phyloP scores from a whole-genome alignment of 1,140 invertebrate species.

The Drosophila kanapiae region DNA sequence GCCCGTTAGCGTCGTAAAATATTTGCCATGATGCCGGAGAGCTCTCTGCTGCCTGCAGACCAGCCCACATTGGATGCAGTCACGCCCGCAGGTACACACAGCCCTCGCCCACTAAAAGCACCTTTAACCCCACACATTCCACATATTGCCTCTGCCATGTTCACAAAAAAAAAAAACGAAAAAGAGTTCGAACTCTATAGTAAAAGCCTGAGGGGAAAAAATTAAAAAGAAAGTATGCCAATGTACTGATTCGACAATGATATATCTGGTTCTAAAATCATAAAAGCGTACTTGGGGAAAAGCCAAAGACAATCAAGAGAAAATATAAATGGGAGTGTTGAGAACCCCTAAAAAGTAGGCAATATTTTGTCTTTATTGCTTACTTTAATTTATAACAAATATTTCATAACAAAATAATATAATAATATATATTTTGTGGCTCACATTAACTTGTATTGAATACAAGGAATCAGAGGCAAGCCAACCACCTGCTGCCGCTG shows the following conservation, averaged over 20 bases:
- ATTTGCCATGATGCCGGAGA: constrained; percentile 42
- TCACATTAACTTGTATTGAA: neutral
- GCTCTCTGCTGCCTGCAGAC: constrained; percentile 2
- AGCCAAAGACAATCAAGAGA: too few species aligned
- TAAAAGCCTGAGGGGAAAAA: neutral
- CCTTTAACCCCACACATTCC: constrained; percentile 17
- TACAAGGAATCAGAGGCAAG: neutral
- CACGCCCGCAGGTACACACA: constrained; percentile 21
- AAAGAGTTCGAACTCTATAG: neutral
- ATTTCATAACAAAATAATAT: neutral
- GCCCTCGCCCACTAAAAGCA: constrained; percentile 2
- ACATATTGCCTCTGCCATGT: constrained; percentile 5
- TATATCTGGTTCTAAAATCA: neutral
- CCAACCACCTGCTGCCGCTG: constrained; percentile 12
- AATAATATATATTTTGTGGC: neutral
- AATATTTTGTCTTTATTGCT: neutral
- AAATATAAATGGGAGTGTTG: too few species aligned
- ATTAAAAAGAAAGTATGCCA: neutral
- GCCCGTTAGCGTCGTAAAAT: constrained; percentile 70
- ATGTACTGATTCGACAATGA: neutral
- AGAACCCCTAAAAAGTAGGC: neutral
- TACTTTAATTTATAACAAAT: neutral
- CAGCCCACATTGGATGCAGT: constrained; percentile 36
- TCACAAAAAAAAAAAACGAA: neutral
- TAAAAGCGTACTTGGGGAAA: neutral